phyloP scores from a whole-genome alignment of 2,113 vertebrate genomes.

The Trogon surrucura region DNA sequence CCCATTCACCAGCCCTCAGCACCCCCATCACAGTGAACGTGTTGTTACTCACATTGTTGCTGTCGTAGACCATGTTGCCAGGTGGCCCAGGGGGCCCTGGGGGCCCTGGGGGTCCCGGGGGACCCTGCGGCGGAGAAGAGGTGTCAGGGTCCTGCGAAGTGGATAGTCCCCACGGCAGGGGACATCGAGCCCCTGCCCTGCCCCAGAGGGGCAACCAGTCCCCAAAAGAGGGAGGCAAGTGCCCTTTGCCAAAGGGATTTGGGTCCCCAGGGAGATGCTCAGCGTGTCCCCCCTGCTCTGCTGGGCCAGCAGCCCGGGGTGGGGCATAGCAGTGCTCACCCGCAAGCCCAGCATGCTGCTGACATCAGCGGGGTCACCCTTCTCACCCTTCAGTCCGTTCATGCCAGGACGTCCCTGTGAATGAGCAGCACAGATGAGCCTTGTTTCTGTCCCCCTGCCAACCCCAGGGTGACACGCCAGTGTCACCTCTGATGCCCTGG shows the following conservation, averaged over 20 bases:
- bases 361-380: constrained; percentile 78
- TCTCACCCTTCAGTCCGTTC: constrained; percentile 90
- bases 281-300: rapidly evolving
- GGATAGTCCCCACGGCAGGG: not conserved
- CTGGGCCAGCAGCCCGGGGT: not conserved
- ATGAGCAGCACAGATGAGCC: not conserved
- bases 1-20: not conserved
- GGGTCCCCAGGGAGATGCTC: not conserved
- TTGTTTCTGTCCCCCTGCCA: rapidly evolving
- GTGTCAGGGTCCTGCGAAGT: not conserved
- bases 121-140: not conserved
- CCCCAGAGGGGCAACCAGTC: not conserved
- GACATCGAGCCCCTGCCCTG: rapidly evolving
- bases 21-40: rapidly evolving
- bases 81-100: constrained; percentile 80
- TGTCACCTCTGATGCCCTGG: not conserved
- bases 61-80: constrained; percentile 48
- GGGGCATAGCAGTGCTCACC: constrained; percentile 72
- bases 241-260: not conserved
- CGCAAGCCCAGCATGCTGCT: constrained; percentile 56
- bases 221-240: not conserved
- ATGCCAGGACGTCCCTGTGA: constrained; percentile 90
- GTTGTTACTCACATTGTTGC: constrained; percentile 56
- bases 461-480: not conserved
- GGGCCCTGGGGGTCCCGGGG: constrained; percentile 78